Percentiles rank a stretch among this genome's conserved stretches.
Conservation (phyloP, 2,797 vertebrate genomes). For the Cynodonichthys magdalenae region DNA sequence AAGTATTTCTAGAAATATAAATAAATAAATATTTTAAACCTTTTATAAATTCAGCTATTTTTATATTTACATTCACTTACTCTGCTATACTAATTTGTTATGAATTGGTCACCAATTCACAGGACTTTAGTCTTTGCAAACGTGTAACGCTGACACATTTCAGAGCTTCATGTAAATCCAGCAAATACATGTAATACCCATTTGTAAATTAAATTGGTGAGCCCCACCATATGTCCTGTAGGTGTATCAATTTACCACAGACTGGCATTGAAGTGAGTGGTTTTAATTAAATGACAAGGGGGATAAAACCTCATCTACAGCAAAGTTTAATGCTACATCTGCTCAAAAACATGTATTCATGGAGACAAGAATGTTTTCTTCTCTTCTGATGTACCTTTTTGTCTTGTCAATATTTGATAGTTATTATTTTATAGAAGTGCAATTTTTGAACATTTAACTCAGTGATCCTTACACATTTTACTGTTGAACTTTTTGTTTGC, state of each 20-base stretch:
- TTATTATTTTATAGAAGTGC: neutral
- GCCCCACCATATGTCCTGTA: conserved; percentile 59
- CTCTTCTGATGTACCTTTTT: neutral
- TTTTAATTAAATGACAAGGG: conserved; percentile 61
- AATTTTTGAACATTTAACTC: neutral
- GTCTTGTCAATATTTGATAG: neutral
- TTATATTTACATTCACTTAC: neutral
- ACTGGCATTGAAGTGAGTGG: conserved; percentile 50
- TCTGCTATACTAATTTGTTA: neutral
- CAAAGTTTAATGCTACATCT: conserved; percentile 27
- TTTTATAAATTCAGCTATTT: too few relatives aligned
- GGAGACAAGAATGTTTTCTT: conserved; percentile 1
- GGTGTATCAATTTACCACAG: conserved; percentile 65
- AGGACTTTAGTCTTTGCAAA: conserved; percentile 4
- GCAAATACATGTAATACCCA: conserved; percentile 63
- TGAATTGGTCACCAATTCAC: conserved; percentile 9
- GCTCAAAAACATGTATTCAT: conserved; percentile 15
- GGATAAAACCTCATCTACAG: conserved; percentile 31
- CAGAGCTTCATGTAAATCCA: conserved; percentile 58
- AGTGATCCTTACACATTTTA: too few relatives aligned
- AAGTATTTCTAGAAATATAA: neutral
- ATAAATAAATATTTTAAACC: neutral
- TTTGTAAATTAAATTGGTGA: conserved; percentile 41
- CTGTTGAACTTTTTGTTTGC: neutral
- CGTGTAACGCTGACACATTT: conserved; percentile 19